These are phyloP conservation scores for Nebria brevicollis DNA, from an alignment of 2,888 invertebrate genomes.

Conservation along the genomic window DNA sequence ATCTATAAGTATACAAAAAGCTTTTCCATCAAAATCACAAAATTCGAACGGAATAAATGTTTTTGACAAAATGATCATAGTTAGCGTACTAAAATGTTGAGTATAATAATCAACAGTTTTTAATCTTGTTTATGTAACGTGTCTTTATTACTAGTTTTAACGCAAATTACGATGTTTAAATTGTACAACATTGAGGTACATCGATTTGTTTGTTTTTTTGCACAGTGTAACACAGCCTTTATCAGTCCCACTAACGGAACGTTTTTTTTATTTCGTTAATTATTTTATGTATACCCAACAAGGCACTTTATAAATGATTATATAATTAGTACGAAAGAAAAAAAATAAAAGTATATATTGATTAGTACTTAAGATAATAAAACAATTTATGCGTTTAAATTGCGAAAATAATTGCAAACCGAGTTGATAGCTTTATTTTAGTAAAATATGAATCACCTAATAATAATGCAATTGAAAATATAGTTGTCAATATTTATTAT, in stretches of 20 bases:
- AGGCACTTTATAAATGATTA: conserved; percentile 34
- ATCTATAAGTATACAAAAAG: conserved; percentile 8
- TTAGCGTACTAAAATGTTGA: neutral
- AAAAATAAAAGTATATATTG: conserved; percentile 9
- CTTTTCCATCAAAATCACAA: conserved; percentile 13
- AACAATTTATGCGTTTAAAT: no score
- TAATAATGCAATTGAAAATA: no score
- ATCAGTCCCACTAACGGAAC: conserved; percentile 4
- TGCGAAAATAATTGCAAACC: no score
- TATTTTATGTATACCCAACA: conserved; percentile 17
- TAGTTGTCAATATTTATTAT: no score
- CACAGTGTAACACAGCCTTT: conserved; percentile 28
- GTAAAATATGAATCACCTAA: no score
- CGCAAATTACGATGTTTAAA: no score
- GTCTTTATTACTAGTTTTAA: no score
- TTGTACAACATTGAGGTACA: conserved; percentile 21
- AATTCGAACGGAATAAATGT: neutral
- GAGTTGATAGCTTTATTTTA: no score
- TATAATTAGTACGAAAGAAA: neutral
- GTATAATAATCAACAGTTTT: neutral
- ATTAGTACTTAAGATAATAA: neutral
- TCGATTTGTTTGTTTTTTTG: neutral
- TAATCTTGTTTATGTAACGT: no score
- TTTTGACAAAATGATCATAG: neutral
- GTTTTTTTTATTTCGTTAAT: conserved; percentile 11